phyloP scores from a whole-genome alignment of 2,888 invertebrate genomes.

The Tenodera sinensis region DNA sequence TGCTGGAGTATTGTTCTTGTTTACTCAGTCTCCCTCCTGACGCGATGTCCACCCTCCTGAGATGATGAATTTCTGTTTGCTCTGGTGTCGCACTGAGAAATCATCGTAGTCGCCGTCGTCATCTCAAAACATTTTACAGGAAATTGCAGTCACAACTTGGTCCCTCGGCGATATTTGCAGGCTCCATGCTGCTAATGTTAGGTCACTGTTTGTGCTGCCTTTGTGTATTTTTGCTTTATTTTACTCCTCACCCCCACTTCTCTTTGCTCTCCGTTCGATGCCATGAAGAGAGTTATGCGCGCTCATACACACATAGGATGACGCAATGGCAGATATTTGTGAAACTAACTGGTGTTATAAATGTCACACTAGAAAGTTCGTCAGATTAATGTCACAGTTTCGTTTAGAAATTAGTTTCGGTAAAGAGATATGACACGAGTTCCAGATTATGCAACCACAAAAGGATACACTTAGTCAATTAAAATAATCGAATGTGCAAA shows the following conservation, averaged over 20 bases:
- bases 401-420: no score
- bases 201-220: background rate
- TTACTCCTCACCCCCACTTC: background rate
- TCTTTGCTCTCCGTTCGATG: background rate
- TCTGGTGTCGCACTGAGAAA: slow-evolving; percentile 17
- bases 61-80: slow-evolving; percentile 32
- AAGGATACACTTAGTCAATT: no score
- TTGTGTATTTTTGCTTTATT: background rate
- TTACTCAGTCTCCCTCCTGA: background rate
- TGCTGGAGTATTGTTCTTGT: background rate
- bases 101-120: background rate
- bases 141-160: slow-evolving; percentile 22
- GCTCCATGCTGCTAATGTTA: background rate
- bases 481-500: no score
- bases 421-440: no score
- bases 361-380: no score
- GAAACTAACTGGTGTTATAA: no score
- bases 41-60: slow-evolving; percentile 15
- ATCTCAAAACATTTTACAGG: slow-evolving; percentile 28
- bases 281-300: background rate
- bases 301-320: background rate
- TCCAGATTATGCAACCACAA: no score
- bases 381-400: no score
- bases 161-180: background rate
- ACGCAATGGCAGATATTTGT: background rate